phyloP scores from a whole-genome alignment of 2,797 vertebrate species.

The Pagetopsis macropterus region DNA sequence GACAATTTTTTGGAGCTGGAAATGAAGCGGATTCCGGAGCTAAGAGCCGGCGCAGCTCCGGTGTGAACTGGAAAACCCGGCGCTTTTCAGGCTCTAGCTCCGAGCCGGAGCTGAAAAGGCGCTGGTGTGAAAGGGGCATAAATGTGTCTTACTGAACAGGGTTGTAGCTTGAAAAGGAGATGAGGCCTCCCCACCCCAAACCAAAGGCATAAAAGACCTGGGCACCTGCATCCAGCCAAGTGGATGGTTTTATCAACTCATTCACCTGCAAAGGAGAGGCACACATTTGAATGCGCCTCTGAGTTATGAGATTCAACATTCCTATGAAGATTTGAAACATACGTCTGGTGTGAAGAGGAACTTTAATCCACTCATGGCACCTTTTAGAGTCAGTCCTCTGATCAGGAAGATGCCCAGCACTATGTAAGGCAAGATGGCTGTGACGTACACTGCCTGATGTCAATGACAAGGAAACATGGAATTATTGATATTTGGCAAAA shows the following conservation, averaged over 20 bases:
- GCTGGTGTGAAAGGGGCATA: too few species aligned
- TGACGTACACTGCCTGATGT: slow-evolving; percentile 92
- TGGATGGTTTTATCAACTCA: slow-evolving; percentile 88
- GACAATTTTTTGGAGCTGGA: too few species aligned
- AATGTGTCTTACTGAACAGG: slow-evolving; percentile 90
- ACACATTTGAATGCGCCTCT: neutral
- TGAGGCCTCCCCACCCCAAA: slow-evolving; percentile 94
- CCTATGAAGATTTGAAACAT: slow-evolving; percentile 54
- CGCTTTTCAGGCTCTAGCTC: too few species aligned
- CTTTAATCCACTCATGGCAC: slow-evolving; percentile 86
- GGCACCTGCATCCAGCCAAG: slow-evolving; percentile 95
- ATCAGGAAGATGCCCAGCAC: slow-evolving; percentile 95
- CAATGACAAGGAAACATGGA: neutral
- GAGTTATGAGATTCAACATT: neutral
- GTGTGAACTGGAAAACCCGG: too few species aligned
- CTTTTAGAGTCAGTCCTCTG: slow-evolving; percentile 91
- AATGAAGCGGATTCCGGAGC: too few species aligned
- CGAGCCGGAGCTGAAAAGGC: too few species aligned
- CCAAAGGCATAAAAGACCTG: slow-evolving; percentile 97
- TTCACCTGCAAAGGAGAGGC: slow-evolving; percentile 76
- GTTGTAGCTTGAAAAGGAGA: slow-evolving; percentile 99
- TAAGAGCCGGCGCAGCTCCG: too few species aligned
- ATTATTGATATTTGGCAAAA: neutral
- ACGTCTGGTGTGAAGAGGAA: slow-evolving; percentile 95
- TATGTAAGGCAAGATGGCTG: slow-evolving; percentile 92